phyloP scores from a whole-genome alignment of 2,888 invertebrate species.

The Julus scandinavius region DNA sequence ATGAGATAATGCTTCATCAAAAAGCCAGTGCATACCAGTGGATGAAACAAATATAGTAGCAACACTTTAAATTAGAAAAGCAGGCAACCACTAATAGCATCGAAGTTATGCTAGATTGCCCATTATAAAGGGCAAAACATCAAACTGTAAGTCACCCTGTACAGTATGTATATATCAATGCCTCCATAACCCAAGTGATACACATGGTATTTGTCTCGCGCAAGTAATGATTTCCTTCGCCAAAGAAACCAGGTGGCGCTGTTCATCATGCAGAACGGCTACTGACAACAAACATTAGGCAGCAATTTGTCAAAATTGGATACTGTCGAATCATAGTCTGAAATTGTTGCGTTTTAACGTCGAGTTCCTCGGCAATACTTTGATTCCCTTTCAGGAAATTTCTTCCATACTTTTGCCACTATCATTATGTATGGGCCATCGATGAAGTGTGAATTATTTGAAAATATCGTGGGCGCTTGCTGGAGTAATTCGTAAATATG shows the following conservation, averaged over 20 bases:
- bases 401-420: not conserved
- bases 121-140: not conserved
- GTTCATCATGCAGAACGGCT: not conserved
- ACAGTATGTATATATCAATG: no score
- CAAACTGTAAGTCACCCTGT: no score
- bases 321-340: not conserved
- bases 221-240: not conserved
- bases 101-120: not conserved
- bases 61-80: not conserved
- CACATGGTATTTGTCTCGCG: no score
- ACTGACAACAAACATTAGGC: not conserved
- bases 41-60: not conserved
- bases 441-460: slow-evolving; percentile 27
- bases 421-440: not conserved
- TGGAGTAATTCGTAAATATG: slow-evolving; percentile 9
- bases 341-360: not conserved
- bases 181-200: no score
- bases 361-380: not conserved
- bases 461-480: not conserved
- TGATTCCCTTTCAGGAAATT: not conserved
- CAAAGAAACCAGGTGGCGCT: not conserved
- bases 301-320: not conserved
- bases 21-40: no score
- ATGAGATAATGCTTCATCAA: no score
- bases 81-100: not conserved